Base-by-base conservation (phyloP, 2,113 vertebrate species). In the Erythrocercus mccallii region DNA sequence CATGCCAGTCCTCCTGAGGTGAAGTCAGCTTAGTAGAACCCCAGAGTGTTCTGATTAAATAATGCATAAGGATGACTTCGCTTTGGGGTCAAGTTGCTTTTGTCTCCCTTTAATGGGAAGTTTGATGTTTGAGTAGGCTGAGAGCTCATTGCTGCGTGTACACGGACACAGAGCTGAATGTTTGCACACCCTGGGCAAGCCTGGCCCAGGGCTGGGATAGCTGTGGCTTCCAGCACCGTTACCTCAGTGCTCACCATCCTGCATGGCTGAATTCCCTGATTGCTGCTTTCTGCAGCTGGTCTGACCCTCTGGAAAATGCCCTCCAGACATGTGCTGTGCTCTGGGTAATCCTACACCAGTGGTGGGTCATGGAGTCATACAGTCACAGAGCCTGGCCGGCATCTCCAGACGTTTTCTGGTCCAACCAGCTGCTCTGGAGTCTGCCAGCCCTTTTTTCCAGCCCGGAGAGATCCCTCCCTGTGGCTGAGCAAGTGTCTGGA, bases 1-100 rank as follows among this genome's bases (percentile, higher is more conserved):
- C 47, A 1, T 1, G 0, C 42, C 62, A 77, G 0, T 35, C 14
- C 40, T 50, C 0, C 0, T 35, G 44, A 73, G 65, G 64, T 58
- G 8, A 17, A 62, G 47, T 33, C 47, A 40, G 47, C 24, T 76
- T 25, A 40, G 69, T 13, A 22, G 45, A 62, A 81, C 80, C 70
- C 48, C 53, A 30, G 51, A 60, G 61, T 24, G 16, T 42, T 91
- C 82, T 45, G 35, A 12, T 79, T 45, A 38, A 68, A 23, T 86
- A 42, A 8, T 12, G 35, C 33, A 10, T 72, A 33, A 74, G 65
- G 50, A 7, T 77, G 47, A 28, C 33, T 77, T 70, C 4, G 21
- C 27, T 2, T 44, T 65, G 57, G 57, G 66, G 58, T 81, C n/a
- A 2, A 33, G 56, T 81, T 60, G 24, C 48, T 84, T 69, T 77